Evolutionary conservation across 2,888 invertebrate genomes (phyloP), one percentile per base, ranked within the genome.

Genomic region (Branchipolynoe longqiensis): DNA sequence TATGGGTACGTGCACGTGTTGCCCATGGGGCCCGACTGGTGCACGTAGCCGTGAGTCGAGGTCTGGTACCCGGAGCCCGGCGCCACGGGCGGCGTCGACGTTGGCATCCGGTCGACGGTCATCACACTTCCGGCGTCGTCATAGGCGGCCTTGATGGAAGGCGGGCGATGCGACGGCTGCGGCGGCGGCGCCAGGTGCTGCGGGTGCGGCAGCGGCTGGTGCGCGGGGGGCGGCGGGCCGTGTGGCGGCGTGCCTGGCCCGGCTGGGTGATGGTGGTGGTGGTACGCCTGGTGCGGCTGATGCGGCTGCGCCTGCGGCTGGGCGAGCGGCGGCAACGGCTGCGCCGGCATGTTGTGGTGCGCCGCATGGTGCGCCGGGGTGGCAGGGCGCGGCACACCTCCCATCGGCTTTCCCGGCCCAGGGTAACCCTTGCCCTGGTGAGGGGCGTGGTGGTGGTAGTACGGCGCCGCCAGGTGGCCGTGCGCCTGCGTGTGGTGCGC

Each of bases 1-100:
- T 87, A 87, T 48, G 87, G 87, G 38, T 87, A 87, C 31, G 83
- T 85, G 41, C 85, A 85, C 12, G 85, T 83, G 81, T 85, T 87
- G n/a, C 87, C 87, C 87, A 87, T 87, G 38, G 85, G 83, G 22
- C 83, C 74, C 8, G 87, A 78, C 31, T 69, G 69, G 81, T 87
- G 87, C 31, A 74, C 83, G 38, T 83, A 78, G 59, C 58, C 78
- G 41, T 84, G 84, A 3, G n/a, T 41, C 18, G 56, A 18, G 36
- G 41, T 69, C 56, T 84, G 69, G n/a, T 69, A 62, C 25, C 83
- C 83, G 54, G 31, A n/a, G 48, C 69, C 41, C 84, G 69, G 84
- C 8, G 84, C 64, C 64, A 69, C 62, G 33, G 82, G 58, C 6
- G 82, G 82, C 6, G 78, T 28, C 25, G 78, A 48, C 31, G 78